Base-by-base conservation (phyloP, 2,113 vertebrate genomes). In the Aegotheles bennettii region DNA sequence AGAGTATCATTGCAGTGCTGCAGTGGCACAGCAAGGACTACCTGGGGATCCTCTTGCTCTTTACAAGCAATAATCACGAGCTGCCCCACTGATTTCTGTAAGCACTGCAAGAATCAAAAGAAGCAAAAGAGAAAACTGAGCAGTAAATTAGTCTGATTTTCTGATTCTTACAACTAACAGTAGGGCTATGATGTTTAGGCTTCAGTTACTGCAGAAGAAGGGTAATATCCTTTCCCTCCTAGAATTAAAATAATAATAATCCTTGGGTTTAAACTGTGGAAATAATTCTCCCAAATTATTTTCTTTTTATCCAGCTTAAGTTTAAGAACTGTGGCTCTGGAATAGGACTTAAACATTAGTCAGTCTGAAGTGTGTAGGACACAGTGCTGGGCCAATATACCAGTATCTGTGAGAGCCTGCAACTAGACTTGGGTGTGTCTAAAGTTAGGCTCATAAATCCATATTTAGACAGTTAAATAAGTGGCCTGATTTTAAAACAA, bases 401-500 rank as follows among this genome's bases (percentile, higher is more conserved):
- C 31, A 53, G 14, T 59, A 68, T 74, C 33, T 43, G 15, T 47
- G 53, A 83, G 25, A 89, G 33, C 25, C 24, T 63, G 69, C 3
- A 12, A 56, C 84, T 65, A 84, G 43, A 88, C 47, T 60, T 80
- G 87, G 81, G 42, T 83, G 71, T 77, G 59, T 40, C 85, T 77
- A 36, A 91, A 94, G 57, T 91, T 16, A 74, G 63, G 38, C 68
- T 81, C 59, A 59, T 81, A 95, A 95, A 80, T 51, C 50, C 71
- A 77, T 77, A 81, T 50, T 92, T 77, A 88, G 77, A 74, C 38
- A 84, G 69, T 86, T 94, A 93, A 90, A 83, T 86, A 90, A 91
- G 50, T 63, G 75, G 47, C 67, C 50, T 80, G 75, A 74, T 93
- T 93, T 95, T 93, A 16, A 74, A 77, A 93, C n/a, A 95, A 65